Conservation (phyloP, 2,888 invertebrate species). For the Octonoba sinensis region DNA sequence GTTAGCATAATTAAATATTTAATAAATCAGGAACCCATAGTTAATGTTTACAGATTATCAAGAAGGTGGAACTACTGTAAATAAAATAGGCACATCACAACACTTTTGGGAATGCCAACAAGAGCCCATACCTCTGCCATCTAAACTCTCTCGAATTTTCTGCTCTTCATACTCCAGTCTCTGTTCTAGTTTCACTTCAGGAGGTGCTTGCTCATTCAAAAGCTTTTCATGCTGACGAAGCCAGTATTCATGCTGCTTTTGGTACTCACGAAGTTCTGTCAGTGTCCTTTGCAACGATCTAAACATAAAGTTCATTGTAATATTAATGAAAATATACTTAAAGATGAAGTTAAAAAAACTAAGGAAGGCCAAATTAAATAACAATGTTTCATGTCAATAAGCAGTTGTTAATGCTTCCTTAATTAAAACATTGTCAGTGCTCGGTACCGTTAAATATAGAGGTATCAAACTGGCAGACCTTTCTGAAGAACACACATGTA, state of each 20-base stretch:
- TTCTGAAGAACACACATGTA: too few species aligned
- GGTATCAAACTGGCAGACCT: too few species aligned
- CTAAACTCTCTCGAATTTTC: conserved; percentile 70
- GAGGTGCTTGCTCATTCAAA: conserved; percentile 74
- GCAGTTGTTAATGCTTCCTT: too few species aligned
- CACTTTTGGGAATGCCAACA: conserved; percentile 33
- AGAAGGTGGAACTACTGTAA: conserved; percentile 54
- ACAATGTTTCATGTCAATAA: neutral
- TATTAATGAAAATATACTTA: neutral
- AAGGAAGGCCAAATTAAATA: neutral
- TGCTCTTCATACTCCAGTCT: conserved; percentile 71
- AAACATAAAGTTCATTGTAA: conserved; percentile 3
- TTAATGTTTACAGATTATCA: conserved; percentile 8
- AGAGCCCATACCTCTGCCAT: conserved; percentile 64
- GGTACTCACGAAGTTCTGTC: conserved; percentile 77
- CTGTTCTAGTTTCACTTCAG: conserved; percentile 71
- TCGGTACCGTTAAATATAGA: too few species aligned
- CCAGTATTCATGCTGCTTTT: conserved; percentile 77
- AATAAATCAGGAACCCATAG: too few species aligned
- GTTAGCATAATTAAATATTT: too few species aligned
- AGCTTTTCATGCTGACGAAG: conserved; percentile 76
- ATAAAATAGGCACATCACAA: conserved; percentile 55
- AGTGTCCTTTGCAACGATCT: conserved; percentile 78
- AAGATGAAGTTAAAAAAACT: neutral
- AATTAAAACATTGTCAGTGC: too few species aligned